These are phyloP conservation scores for Rousettus leschenaultii DNA, from an alignment of 2,113 vertebrate genomes.

Conservation along the genomic window DNA sequence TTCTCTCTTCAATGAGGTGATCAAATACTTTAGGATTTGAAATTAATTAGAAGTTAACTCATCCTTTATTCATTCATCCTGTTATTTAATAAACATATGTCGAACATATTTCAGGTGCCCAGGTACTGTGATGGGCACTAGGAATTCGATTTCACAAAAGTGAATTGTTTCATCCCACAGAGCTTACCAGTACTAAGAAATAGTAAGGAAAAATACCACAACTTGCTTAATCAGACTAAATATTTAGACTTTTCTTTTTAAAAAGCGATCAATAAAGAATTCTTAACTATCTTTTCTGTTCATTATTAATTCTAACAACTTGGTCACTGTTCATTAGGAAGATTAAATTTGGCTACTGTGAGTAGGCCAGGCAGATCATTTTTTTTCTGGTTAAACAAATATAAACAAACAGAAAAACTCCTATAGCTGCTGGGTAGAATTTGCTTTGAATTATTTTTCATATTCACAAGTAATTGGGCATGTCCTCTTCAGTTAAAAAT, in stretches of 20 bases:
- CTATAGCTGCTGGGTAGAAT: constrained; percentile 43
- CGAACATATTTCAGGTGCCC: neutral
- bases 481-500: constrained; percentile 57
- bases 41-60: constrained; percentile 24
- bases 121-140: neutral
- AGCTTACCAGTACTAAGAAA: constrained; percentile 27
- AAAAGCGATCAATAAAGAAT: constrained; percentile 24
- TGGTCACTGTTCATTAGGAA: constrained; percentile 48
- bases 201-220: neutral
- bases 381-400: constrained; percentile 23
- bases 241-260: constrained; percentile 36
- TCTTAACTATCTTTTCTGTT: neutral
- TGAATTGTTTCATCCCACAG: neutral
- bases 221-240: neutral
- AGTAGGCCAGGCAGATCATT: constrained; percentile 42
- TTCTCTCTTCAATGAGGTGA: neutral
- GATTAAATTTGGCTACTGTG: constrained; percentile 49
- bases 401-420: neutral
- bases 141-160: neutral
- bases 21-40: constrained; percentile 21
- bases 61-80: neutral
- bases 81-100: neutral
- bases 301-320: constrained; percentile 39
- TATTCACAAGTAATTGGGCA: constrained; percentile 69
- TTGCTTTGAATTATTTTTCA: constrained; percentile 60